Evolutionary conservation across 2,888 invertebrate genomes (phyloP), one percentile per base, ranked within the genome.

Genomic region (Apantesis nais): DNA sequence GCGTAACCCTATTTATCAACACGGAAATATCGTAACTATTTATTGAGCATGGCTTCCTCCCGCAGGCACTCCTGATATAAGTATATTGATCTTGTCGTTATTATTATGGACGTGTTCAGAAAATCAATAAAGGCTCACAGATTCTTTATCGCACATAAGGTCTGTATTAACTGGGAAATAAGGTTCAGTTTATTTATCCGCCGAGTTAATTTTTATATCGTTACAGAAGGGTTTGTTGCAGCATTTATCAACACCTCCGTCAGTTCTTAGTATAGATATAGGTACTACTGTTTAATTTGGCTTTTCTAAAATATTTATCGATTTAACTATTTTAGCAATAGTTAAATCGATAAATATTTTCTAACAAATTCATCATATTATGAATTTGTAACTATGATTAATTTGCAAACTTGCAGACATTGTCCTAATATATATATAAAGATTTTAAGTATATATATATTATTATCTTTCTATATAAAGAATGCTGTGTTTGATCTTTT

Each of bases 1-100:
- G 48, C 62, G 37, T 67, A 66, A 37, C 60, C 63, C 62, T 64
- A 66, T 62, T 71, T 58, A 68, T 73, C 68, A 78, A 81, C 81
- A 78, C 78, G 80, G 82, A 81, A 81, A 77, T 81, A 80, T 80
- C 82, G 79, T 83, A 81, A 79, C 74, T 78, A 82, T 86, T 83
- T 85, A 86, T 85, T 84, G 79, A 71, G 77, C 78, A 76, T 76
- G 79, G 81, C 83, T 85, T 84, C 85, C 85, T 86, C 78, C 80
- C 76, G 75, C 74, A 74, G 55, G 78, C 76, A 78, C 69, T 77
- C 72, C 74, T 77, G 77, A 78, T 81, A 75, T 74, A 77, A 61
- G 60, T 68, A 74, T 76, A 77, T 74, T 82, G 83, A 87, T 88
- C 82, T 82, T 80, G 74, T 83, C 83, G 78, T 83, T 85, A 85